A percentile compares a stretch with the other conserved stretches of the same genome.
Evolutionary conservation across 1,140 invertebrate species (phyloP).

Genomic region (Sarcophaga peregrina): DNA sequence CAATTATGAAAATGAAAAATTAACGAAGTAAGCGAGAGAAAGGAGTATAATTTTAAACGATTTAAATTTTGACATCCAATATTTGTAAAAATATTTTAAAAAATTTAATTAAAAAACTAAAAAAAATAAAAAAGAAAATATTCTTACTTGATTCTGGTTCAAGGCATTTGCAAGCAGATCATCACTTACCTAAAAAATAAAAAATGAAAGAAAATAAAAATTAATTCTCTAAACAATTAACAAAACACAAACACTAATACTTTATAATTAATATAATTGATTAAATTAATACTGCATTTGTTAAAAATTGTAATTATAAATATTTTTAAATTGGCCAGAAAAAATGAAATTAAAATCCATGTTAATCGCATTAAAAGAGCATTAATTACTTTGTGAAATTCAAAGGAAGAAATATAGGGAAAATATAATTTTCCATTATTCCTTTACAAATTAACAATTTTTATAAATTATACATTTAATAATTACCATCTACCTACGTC

Average conservation of each 20-base stretch:
- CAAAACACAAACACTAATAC: conserved; percentile 1
- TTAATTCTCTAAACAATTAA: not conserved
- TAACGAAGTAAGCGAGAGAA: too few relatives aligned
- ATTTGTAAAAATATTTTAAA: not conserved
- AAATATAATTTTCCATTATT: too few relatives aligned
- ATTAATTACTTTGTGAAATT: conserved; percentile 27
- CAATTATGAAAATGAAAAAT: too few relatives aligned
- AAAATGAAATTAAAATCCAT: too few relatives aligned
- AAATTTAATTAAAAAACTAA: conserved; percentile 28
- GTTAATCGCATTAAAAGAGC: conserved; percentile 37
- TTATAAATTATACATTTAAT: too few relatives aligned
- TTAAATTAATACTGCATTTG: conserved; percentile 12
- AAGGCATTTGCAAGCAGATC: conserved; percentile 63
- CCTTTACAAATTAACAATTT: too few relatives aligned
- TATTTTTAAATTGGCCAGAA: conserved; percentile 21
- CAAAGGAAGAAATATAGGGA: too few relatives aligned
- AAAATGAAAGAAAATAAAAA: not conserved
- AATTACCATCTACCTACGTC: too few relatives aligned
- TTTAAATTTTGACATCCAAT: too few relatives aligned
- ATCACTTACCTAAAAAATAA: conserved; percentile 62
- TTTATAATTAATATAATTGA: not conserved
- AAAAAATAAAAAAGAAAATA: conserved; percentile 3
- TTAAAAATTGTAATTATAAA: conserved; percentile 35
- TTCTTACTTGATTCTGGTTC: conserved; percentile 64
- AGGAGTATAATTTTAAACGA: too few relatives aligned